phyloP scores from a whole-genome alignment of 1,140 invertebrate genomes.

The Bombus sylvicola region DNA sequence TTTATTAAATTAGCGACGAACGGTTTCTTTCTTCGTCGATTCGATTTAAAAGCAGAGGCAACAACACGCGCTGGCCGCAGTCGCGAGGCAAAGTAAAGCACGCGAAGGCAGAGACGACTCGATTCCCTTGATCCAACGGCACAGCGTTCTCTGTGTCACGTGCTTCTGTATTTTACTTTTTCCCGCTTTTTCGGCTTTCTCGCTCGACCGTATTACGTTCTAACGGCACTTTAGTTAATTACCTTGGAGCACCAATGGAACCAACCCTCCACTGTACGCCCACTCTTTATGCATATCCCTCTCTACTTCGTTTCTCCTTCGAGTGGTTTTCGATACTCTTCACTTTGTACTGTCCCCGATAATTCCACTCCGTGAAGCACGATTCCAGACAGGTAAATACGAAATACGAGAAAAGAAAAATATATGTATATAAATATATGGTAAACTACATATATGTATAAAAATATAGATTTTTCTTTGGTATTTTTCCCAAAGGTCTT shows the following conservation, averaged over 20 bases:
- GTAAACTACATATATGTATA: background rate
- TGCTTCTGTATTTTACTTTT: background rate
- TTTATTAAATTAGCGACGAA: constrained; percentile 21
- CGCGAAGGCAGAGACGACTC: background rate
- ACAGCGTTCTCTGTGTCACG: background rate
- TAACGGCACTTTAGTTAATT: constrained; percentile 36
- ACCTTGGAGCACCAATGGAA: background rate
- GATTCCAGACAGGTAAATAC: constrained; percentile 7
- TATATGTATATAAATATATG: background rate
- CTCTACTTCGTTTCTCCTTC: background rate
- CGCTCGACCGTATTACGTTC: background rate
- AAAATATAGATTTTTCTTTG: background rate
- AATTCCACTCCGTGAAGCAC: constrained; percentile 13
- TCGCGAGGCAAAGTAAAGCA: constrained; percentile 9
- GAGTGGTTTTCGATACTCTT: constrained; percentile 29
- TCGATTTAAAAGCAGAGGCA: constrained; percentile 6
- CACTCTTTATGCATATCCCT: background rate
- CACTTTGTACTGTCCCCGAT: background rate
- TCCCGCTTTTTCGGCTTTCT: background rate
- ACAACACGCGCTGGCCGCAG: background rate
- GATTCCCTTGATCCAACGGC: background rate
- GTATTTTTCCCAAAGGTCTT: background rate
- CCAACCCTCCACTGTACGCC: background rate
- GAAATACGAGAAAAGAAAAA: background rate
- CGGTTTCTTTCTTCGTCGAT: background rate